Evolutionary conservation across 2,113 vertebrate species (phyloP).

Genomic region (Zonotrichia leucophrys): DNA sequence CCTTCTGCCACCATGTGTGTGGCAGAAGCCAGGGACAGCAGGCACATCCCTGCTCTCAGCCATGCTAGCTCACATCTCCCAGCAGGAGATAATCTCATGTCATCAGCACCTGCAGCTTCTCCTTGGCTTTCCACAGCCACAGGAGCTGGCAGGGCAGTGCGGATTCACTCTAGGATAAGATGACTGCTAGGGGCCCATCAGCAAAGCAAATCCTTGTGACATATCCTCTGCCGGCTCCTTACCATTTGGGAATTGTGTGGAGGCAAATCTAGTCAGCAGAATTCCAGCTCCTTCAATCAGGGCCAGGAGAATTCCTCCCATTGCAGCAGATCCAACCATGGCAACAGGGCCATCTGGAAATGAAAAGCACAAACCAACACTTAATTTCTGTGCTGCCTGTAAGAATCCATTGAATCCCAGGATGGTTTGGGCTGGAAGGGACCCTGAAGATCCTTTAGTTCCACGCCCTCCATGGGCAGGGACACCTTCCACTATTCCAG

Average conservation of each 20-base stretch:
- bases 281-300: constrained; percentile 96
- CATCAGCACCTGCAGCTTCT: not conserved
- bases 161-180: not conserved
- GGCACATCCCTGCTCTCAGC: not conserved
- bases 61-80: not conserved
- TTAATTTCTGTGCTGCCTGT: not conserved
- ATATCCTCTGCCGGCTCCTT: constrained; percentile 34
- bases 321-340: constrained; percentile 93
- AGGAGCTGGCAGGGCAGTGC: not conserved
- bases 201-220: not conserved
- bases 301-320: constrained; percentile 94
- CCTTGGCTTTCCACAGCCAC: not conserved
- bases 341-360: constrained; percentile 88
- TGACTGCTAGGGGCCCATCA: not conserved
- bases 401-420: not conserved
- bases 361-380: not conserved
- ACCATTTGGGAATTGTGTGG: constrained; percentile 91
- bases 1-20: not conserved
- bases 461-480: not conserved
- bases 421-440: not conserved
- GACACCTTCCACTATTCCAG: not conserved
- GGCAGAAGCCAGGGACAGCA: not conserved
- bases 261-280: constrained; percentile 90
- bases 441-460: not conserved
- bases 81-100: accelerated